These are phyloP conservation scores for Drosophila histrio DNA, from an alignment of 2,888 invertebrate genomes.

Conservation along the genomic window DNA sequence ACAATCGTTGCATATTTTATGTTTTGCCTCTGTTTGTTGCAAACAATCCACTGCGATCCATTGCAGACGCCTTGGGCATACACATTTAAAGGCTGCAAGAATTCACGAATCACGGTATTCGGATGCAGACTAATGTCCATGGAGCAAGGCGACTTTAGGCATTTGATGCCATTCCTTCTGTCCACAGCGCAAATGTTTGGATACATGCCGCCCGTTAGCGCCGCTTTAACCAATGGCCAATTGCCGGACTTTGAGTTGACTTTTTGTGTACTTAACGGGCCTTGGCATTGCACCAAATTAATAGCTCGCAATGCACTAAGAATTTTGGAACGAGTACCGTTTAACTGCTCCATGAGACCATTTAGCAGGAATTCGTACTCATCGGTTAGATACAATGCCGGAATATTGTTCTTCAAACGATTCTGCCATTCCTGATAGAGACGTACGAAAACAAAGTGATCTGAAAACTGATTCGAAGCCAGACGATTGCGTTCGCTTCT, in stretches of 20 bases:
- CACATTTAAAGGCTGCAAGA: constrained; percentile 34
- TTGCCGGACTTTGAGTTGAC: constrained; percentile 42
- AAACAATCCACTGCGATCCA: constrained; percentile 54
- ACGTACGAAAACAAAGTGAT: constrained; percentile 93
- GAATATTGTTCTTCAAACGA: constrained; percentile 5
- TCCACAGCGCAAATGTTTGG: constrained; percentile 85
- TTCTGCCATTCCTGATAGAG: constrained; percentile 83
- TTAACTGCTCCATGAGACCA: constrained; percentile 63
- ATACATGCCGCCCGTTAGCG: constrained; percentile 93
- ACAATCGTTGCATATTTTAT: constrained; percentile 54
- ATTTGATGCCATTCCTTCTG: not conserved
- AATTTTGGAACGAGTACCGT: constrained; percentile 37
- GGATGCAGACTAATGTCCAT: constrained; percentile 39
- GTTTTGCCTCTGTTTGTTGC: constrained; percentile 84
- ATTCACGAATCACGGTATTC: constrained; percentile 45
- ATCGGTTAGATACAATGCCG: constrained; percentile 43
- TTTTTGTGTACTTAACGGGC: constrained; percentile 36
- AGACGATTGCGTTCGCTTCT: constrained; percentile 85
- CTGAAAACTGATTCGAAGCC: constrained; percentile 91
- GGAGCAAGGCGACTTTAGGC: constrained; percentile 42
- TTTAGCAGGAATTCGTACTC: constrained; percentile 64
- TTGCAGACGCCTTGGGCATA: constrained; percentile 16
- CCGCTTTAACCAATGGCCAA: constrained; percentile 89
- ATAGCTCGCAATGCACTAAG: constrained; percentile 36
- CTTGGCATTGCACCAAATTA: constrained; percentile 45